These are phyloP conservation scores for human DNA, from an alignment of 2,113 vertebrate genomes.

Conservation along the genomic window GRCh38 chr5:63810001-63810500, in stretches of 20 bases:
- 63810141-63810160: not conserved
- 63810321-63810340: not conserved
- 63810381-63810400: not conserved
- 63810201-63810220: not conserved
- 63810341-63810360: not conserved
- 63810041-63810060: not conserved
- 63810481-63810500: not conserved
- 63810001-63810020: not conserved
- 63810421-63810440: not conserved
- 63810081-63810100: not conserved
- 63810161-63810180: not conserved
- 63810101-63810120: not conserved
- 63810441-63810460: constrained; percentile 4
- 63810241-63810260: not conserved
- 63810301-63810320: not conserved
- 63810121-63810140: not conserved
- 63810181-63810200: not conserved
- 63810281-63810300: not conserved
- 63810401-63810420: not conserved
- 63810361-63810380: not conserved
- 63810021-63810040: not conserved
- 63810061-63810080: not conserved
- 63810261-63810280: not conserved
- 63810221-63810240: not conserved
- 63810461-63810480: not conserved